Base-by-base conservation (phyloP, 1,140 invertebrate genomes). In the Zaprionus capensis region DNA sequence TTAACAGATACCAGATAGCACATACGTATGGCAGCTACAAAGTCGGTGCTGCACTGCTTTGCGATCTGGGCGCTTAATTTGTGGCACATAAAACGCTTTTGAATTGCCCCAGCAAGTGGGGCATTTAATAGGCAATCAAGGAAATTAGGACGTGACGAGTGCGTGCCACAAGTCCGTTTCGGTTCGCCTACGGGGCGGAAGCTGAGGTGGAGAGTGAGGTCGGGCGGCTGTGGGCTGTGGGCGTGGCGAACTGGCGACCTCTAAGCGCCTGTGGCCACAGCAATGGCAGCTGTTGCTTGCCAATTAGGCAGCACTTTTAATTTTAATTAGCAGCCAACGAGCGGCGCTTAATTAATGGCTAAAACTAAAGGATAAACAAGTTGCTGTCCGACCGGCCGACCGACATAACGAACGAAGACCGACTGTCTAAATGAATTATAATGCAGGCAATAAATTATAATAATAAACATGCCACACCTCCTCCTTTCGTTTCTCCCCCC, bases 231-330 rank as follows among this genome's bases (percentile, higher is more conserved):
- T 14, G 12, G 36, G 14, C 26, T 5, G 5, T 6, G 9, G 31
- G 9, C 31, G 31, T 11, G 31, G 31, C 31, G 9, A 31, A 9
- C 31, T 31, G 31, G 9, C 31, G 9, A 34, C 31, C 31, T 34
- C 31, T 11, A 34, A 34, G 31, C 31, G 31, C 31, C 31, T 34
- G 31, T 34, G 31, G 31, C 31, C 9, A 34, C 24, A 41, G 41
- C 31, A 36, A 73, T 15, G 41, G 67, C 82, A 80, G 83, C 83
- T 86, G 82, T 80, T 86, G 82, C 71, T 83, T 46, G 76, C 83
- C 82, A 86, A 86, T 86, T 86, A 86, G 71, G 83, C 78, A 53
- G 73, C 73, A 88, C 84, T 87, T 87, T 88, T 74, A 87, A 87
- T 87, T 88, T 87, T 87, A 87, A 87, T 87, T 87, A 87, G 84